Evolutionary conservation across 1,140 invertebrate species (phyloP).

Genomic region (Phthorimaea operculella): DNA sequence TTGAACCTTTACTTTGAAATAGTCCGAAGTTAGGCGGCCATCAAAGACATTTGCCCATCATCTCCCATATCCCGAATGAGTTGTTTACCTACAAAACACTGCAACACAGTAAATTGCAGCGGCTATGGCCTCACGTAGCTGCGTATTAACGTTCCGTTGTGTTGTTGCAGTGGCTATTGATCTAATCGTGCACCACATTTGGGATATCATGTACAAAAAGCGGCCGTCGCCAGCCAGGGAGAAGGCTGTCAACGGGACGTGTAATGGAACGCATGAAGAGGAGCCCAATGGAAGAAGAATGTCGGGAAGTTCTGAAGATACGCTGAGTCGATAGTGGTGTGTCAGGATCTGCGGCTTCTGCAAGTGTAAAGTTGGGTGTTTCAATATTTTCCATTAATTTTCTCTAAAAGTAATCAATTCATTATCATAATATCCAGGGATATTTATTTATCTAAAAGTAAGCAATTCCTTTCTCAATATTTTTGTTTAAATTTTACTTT

Average conservation of each 20-base stretch:
- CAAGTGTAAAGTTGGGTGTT: no score
- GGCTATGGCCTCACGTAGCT: conserved; percentile 60
- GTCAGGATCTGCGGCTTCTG: not conserved
- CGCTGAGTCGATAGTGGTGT: conserved; percentile 55
- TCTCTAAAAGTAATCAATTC: no score
- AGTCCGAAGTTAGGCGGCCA: no score
- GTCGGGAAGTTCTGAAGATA: conserved; percentile 61
- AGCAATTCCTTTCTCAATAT: no score
- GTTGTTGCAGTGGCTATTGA: conserved; percentile 97
- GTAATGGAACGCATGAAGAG: conserved; percentile 65
- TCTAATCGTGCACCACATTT: conserved; percentile 98
- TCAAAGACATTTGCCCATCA: no score
- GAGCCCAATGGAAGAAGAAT: conserved; percentile 36
- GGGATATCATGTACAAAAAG: conserved; percentile 87
- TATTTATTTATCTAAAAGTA: no score
- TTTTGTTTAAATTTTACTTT: no score
- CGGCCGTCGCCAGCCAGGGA: conserved; percentile 52
- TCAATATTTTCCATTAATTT: no score
- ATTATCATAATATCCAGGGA: no score
- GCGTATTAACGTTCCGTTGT: conserved; percentile 40
- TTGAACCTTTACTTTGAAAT: no score
- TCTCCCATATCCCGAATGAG: no score
- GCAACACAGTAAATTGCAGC: conserved; percentile 41
- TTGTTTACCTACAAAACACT: not conserved
- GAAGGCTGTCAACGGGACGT: conserved; percentile 44